Percentiles rank a stretch among this genome's conserved stretches.
phyloP scores from a whole-genome alignment of 2,888 invertebrate species.

The Hoplodrina ambigua region DNA sequence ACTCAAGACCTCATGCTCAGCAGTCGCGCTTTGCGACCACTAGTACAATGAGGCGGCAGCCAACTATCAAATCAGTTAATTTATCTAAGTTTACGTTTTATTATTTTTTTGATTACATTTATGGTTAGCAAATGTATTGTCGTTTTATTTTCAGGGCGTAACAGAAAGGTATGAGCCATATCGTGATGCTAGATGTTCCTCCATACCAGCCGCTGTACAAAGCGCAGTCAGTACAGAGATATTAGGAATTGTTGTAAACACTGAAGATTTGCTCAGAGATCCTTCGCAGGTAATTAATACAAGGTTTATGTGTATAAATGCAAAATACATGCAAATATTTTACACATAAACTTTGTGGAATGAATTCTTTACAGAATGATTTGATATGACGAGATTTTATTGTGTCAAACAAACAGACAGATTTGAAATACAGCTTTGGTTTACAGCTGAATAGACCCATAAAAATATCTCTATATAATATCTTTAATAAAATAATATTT shows the following conservation, averaged over 20 bases:
- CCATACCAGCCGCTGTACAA: slow-evolving; percentile 95
- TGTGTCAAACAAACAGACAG: no score
- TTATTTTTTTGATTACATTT: not conserved
- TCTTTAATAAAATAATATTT: no score
- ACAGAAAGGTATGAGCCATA: slow-evolving; percentile 93
- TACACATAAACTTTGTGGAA: not conserved
- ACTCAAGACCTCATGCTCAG: no score
- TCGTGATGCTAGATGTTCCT: slow-evolving; percentile 95
- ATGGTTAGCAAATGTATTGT: slow-evolving; percentile 2
- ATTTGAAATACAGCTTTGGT: no score
- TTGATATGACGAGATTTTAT: no score
- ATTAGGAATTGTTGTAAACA: slow-evolving; percentile 97
- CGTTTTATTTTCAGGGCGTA: slow-evolving; percentile 71
- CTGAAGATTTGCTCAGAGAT: slow-evolving; percentile 97
- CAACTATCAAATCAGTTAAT: no score
- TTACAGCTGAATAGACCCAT: no score
- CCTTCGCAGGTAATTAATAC: slow-evolving; percentile 92
- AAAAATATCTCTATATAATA: no score
- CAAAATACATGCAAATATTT: not conserved
- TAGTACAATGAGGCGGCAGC: no score
- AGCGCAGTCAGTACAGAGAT: slow-evolving; percentile 95
- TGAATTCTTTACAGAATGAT: no score
- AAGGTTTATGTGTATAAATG: no score
- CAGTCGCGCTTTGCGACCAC: no score
- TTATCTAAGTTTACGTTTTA: not conserved